phyloP scores from a whole-genome alignment of 2,888 invertebrate genomes.

The Tenthredo distinguenda region DNA sequence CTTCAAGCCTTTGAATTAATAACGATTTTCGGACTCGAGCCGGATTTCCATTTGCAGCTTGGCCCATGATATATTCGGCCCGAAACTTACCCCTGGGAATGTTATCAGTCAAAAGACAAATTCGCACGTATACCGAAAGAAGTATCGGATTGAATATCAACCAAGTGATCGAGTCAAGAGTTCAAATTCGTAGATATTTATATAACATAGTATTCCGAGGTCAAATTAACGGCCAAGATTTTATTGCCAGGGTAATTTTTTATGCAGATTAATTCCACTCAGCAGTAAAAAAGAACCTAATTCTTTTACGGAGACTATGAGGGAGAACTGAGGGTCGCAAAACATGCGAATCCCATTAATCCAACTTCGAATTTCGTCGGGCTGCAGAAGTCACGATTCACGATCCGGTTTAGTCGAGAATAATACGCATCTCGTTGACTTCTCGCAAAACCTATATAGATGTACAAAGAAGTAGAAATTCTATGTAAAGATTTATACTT shows the following conservation, averaged over 20 bases:
- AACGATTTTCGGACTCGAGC: neutral
- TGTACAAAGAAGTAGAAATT: neutral
- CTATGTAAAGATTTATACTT: neutral
- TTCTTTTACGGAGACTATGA: conserved; percentile 14
- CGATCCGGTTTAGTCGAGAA: neutral
- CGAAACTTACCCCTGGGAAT: neutral
- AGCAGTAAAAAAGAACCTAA: neutral
- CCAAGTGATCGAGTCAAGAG: neutral
- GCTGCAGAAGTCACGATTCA: conserved; percentile 18
- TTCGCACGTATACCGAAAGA: neutral
- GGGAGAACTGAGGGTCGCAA: conserved; percentile 24
- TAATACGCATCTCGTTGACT: conserved; percentile 10
- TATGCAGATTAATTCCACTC: neutral
- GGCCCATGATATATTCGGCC: neutral
- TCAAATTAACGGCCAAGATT: neutral
- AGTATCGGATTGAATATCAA: neutral
- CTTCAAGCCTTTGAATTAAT: neutral
- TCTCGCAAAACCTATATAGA: neutral
- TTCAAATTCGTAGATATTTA: neutral
- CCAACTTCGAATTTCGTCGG: conserved; percentile 16
- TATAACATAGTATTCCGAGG: neutral
- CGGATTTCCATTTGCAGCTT: neutral
- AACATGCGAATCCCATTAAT: conserved; percentile 43
- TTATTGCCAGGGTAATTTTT: neutral
- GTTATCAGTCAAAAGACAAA: neutral